Evolutionary conservation across 2,888 invertebrate genomes (phyloP).

Genomic region (Scaptomyza caliginosa): DNA sequence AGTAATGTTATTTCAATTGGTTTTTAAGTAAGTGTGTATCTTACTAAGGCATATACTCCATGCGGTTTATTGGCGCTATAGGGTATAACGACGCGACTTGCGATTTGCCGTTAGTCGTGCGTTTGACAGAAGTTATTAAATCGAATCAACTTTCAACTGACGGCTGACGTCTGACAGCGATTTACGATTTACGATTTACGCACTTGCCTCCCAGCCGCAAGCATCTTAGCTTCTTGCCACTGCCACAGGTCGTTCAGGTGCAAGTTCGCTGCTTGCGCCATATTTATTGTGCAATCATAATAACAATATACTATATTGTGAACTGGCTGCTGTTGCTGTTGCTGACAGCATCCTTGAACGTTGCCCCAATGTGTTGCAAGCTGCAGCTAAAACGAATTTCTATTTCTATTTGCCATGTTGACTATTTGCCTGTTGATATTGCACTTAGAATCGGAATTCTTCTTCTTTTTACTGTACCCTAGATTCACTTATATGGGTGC

Average conservation of each 20-base stretch:
- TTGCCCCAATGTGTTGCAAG: constrained; percentile 54
- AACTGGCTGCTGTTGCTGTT: constrained; percentile 36
- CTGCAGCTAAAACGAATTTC: constrained; percentile 71
- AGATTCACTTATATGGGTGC: neutral
- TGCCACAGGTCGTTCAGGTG: constrained; percentile 41
- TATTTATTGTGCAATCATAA: constrained; percentile 66
- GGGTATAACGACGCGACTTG: constrained; percentile 44
- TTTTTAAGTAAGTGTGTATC: neutral
- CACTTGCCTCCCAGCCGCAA: constrained; percentile 38
- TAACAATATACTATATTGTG: constrained; percentile 48
- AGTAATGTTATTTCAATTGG: too few species aligned
- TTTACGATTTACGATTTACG: constrained; percentile 49
- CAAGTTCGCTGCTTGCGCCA: constrained; percentile 55
- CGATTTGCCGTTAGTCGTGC: constrained; percentile 48
- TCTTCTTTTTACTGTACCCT: constrained; percentile 6
- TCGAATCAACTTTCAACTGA: constrained; percentile 68
- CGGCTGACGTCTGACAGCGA: constrained; percentile 45
- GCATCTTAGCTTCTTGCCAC: neutral
- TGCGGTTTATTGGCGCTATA: neutral
- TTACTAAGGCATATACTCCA: constrained; percentile 4
- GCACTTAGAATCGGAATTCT: constrained; percentile 47
- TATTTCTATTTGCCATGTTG: constrained; percentile 66
- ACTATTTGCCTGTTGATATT: constrained; percentile 64
- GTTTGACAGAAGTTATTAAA: constrained; percentile 76
- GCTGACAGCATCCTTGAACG: constrained; percentile 63